Evolutionary conservation across 2,797 vertebrate species (phyloP).

Genomic region (Enteromius treurensis): DNA sequence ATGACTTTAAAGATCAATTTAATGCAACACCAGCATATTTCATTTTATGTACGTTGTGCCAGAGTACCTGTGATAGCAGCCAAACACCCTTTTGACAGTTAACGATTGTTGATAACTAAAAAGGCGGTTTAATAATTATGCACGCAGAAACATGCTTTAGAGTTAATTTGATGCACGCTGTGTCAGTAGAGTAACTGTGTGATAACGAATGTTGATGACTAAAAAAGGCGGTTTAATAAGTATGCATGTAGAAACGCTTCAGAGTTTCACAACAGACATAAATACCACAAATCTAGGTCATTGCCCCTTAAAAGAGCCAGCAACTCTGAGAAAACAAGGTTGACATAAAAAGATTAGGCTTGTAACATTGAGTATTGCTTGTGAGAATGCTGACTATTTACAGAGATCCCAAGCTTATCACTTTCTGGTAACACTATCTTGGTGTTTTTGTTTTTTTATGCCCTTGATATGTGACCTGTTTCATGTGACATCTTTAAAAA

Average conservation of each 20-base stretch:
- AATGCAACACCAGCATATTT: not conserved
- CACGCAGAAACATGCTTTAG: too few relatives aligned
- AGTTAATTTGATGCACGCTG: not conserved
- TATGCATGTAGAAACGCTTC: slow-evolving; percentile 55
- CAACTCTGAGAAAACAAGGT: slow-evolving; percentile 43
- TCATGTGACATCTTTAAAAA: slow-evolving; percentile 10
- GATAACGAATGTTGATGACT: slow-evolving; percentile 54
- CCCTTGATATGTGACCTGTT: slow-evolving; percentile 6
- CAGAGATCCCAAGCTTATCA: not conserved
- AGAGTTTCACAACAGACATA: slow-evolving; percentile 55
- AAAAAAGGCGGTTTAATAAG: slow-evolving; percentile 63
- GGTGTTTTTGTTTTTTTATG: not conserved
- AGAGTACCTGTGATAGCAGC: not conserved
- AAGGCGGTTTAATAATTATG: slow-evolving; percentile 60
- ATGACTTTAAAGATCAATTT: not conserved
- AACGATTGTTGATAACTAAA: slow-evolving; percentile 59
- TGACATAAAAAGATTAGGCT: slow-evolving; percentile 16
- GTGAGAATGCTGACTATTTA: not conserved
- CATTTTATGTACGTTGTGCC: not conserved
- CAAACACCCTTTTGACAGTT: not conserved
- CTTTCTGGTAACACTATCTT: slow-evolving; percentile 1
- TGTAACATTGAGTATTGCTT: not conserved
- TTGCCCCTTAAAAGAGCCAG: slow-evolving; percentile 61
- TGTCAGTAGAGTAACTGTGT: not conserved
- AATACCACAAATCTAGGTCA: slow-evolving; percentile 79